Base-by-base conservation (phyloP, 2,113 vertebrate species). In the Galemys pyrenaicus region DNA sequence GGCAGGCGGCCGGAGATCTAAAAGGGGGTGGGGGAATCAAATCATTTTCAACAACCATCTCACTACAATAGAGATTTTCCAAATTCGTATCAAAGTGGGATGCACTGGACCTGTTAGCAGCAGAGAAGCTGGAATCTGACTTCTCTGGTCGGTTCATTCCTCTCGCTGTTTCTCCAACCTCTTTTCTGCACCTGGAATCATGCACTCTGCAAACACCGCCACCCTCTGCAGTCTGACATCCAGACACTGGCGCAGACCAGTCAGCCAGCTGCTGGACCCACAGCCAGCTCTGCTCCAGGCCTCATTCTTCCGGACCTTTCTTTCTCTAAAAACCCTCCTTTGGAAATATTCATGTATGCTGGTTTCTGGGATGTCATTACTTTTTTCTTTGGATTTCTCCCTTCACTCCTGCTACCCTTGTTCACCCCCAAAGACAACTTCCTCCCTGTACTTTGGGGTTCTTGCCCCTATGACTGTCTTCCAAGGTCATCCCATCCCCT, bases 1-100 rank as follows among this genome's bases (percentile, higher is more conserved):
- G 17, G 19, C 4, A 3, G 54, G 5, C 6, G 54, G 54, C 51
- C 6, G 20, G 54, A 56, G 20, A 41, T 4, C 54, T 30, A 51
- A 44, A 49, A 35, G 17, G 32, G 35, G 12, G 26, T 1, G 5
- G 12, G 26, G 2, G 5, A 0, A 20, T 5, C 62, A 28, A 54
- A 62, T 28, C 41, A 35, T 80, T 58, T 77, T 41, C 32, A 41
- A 16, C 58, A 30, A 75, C 58, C 16, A 1, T 49, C 8, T 49
- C 12, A 49, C 46, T 49, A 49, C 16, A 67, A 37, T 78, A 30
- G 19, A 44, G 58, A 56, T 77, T 77, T 44, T 20, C 46, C 22
- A 94, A 58, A 37, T 73, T n/a, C 24, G 71, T 17, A 85, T 41
- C 78, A 88, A 51, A 81, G 28, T 28, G 58, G 9, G 44, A 26